Conservation (phyloP, 2,888 invertebrate genomes). For the Theristus sp. region DNA sequence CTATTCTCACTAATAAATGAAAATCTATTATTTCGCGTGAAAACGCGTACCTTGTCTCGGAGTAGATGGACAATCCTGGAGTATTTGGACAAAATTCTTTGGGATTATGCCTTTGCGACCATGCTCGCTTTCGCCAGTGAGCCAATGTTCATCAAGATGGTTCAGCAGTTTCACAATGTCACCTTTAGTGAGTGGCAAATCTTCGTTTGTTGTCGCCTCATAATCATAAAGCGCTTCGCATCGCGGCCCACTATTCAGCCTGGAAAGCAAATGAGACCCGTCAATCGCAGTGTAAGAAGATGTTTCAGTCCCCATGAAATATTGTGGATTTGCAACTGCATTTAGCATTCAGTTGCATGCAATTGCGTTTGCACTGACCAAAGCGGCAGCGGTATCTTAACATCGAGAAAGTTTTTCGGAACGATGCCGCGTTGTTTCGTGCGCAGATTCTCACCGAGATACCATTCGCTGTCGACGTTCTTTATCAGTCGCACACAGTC, state of each 20-base stretch:
- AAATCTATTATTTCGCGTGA: no score
- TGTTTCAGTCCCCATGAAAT: no score
- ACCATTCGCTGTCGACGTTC: not conserved
- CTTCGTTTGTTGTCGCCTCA: not conserved
- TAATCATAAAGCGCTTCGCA: constrained; percentile 5
- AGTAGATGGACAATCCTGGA: no score
- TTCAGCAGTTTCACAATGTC: constrained; percentile 3
- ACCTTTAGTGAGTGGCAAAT: constrained; percentile 2
- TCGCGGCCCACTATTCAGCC: constrained; percentile 3
- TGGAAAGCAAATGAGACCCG: not conserved
- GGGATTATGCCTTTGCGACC: constrained; percentile 6
- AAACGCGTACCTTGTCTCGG: no score
- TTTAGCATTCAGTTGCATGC: no score
- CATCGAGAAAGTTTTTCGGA: not conserved
- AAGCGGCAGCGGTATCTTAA: not conserved
- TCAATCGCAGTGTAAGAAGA: not conserved
- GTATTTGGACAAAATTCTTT: constrained; percentile 4
- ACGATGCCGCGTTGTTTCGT: not conserved
- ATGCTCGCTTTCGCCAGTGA: constrained; percentile 2
- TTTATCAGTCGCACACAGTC: not conserved
- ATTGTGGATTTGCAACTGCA: no score
- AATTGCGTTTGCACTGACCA: no score
- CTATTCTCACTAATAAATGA: no score
- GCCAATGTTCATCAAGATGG: constrained; percentile 4
- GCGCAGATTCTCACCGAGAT: not conserved